Percentiles rank a stretch among this genome's conserved stretches.
These are phyloP conservation scores for Pocillopora verrucosa DNA, from an alignment of 64 coral and sea anemone genomes.

Conservation along the genomic window DNA sequence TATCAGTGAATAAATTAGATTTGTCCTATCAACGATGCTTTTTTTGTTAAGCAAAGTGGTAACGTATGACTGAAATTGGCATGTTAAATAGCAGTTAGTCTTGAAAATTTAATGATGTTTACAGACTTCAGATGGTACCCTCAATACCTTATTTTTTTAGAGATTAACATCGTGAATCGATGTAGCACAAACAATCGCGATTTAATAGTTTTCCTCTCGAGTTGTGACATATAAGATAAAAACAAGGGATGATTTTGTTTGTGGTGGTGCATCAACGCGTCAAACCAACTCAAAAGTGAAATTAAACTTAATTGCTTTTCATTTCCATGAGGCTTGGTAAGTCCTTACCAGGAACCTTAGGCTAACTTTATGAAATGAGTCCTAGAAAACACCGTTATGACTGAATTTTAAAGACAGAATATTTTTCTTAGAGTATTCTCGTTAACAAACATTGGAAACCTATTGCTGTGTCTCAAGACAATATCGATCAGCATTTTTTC, in stretches of 20 bases:
- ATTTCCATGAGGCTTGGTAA: no score
- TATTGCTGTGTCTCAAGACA: no score
- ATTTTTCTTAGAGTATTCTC: no score
- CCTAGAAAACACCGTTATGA: no score
- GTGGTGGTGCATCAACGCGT: background rate
- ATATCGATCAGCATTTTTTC: no score
- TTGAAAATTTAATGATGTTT: slow-evolving; percentile 6
- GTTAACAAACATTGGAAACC: no score
- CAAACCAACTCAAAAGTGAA: background rate
- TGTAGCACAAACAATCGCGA: background rate
- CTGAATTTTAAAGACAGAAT: no score
- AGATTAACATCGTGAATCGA: background rate
- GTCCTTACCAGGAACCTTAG: no score
- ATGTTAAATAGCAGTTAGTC: background rate
- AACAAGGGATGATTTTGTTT: background rate
- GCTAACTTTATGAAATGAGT: no score
- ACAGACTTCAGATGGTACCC: background rate
- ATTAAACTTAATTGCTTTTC: background rate
- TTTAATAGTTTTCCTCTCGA: background rate
- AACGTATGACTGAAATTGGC: background rate
- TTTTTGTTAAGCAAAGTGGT: background rate
- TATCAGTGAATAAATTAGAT: background rate
- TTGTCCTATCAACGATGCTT: background rate
- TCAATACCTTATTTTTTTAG: background rate
- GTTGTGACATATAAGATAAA: background rate